Conservation (phyloP, 92 coral and sea anemone species). For the Epizoanthus stellaris region DNA sequence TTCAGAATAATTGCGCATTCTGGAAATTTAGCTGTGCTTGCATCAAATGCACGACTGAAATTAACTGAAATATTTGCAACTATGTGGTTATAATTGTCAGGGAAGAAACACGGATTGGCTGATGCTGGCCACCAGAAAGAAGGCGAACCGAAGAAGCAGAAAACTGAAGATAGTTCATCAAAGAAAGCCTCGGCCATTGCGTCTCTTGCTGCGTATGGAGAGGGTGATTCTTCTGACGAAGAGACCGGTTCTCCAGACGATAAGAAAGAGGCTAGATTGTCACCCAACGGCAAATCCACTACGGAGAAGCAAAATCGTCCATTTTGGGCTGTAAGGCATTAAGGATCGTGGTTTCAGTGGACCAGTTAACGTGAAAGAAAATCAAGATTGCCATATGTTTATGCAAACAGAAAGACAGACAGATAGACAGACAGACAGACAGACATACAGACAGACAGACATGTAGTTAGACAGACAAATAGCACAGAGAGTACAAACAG, state of each 20-base stretch:
- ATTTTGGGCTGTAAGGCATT: slow-evolving; percentile 80
- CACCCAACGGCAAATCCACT: slow-evolving; percentile 27
- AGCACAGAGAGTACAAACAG: not conserved
- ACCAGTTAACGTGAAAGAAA: not conserved
- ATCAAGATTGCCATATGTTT: not conserved
- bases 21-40: not conserved
- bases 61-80: not conserved
- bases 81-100: not conserved
- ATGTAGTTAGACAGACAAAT: not conserved
- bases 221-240: slow-evolving; percentile 75
- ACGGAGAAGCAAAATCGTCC: slow-evolving; percentile 41
- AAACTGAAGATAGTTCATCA: slow-evolving; percentile 45
- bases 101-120: slow-evolving; percentile 54
- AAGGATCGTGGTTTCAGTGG: not conserved
- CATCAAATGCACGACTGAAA: slow-evolving; percentile 9
- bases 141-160: slow-evolving; percentile 59
- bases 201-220: slow-evolving; percentile 76
- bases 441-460: not conserved
- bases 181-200: slow-evolving; percentile 53
- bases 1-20: too few species aligned
- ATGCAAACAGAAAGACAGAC: not conserved
- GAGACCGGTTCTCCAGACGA: slow-evolving; percentile 48
- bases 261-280: not conserved
- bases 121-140: not conserved
- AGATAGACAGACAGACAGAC: not conserved